A percentile compares a stretch with the other conserved stretches of the same genome.
Conservation (phyloP, 2,113 vertebrate species). For the Strix uralensis region DNA sequence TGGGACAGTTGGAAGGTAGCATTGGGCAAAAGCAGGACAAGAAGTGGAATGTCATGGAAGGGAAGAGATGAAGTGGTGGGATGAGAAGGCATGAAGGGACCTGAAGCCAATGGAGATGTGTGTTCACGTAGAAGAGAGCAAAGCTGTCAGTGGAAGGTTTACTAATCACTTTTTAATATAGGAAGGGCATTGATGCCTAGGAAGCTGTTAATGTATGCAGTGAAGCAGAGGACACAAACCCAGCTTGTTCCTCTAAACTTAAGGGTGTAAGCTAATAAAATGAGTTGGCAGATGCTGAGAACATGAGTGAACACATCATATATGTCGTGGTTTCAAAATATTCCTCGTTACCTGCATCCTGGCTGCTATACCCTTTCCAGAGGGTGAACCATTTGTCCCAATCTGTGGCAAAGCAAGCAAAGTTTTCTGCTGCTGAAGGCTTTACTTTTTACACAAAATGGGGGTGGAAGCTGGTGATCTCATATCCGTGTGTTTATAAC, state of each 20-base stretch:
- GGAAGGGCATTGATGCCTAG: background rate
- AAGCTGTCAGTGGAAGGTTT: background rate
- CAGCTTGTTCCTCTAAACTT: background rate
- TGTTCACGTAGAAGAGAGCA: background rate
- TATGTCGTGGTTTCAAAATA: background rate
- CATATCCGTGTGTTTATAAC: background rate
- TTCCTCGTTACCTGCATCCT: background rate
- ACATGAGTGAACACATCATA: fast-evolving
- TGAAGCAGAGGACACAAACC: background rate
- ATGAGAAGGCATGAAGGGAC: background rate
- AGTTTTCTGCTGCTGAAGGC: slow-evolving; percentile 11
- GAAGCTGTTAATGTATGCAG: background rate
- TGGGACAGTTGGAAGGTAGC: background rate
- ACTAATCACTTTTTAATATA: background rate
- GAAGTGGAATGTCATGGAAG: fast-evolving
- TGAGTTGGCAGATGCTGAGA: background rate
- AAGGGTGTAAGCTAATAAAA: background rate
- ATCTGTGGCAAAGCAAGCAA: background rate
- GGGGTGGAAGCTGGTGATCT: background rate
- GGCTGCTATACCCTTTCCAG: background rate
- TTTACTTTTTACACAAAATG: background rate
- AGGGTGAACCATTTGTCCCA: background rate
- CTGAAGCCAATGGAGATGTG: background rate
- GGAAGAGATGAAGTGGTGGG: background rate
- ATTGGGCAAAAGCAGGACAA: background rate